Percentiles rank a stretch among this genome's conserved stretches.
These are phyloP conservation scores for Sternotherus odoratus DNA, from an alignment of 2,797 vertebrate species.

Conservation along the genomic window DNA sequence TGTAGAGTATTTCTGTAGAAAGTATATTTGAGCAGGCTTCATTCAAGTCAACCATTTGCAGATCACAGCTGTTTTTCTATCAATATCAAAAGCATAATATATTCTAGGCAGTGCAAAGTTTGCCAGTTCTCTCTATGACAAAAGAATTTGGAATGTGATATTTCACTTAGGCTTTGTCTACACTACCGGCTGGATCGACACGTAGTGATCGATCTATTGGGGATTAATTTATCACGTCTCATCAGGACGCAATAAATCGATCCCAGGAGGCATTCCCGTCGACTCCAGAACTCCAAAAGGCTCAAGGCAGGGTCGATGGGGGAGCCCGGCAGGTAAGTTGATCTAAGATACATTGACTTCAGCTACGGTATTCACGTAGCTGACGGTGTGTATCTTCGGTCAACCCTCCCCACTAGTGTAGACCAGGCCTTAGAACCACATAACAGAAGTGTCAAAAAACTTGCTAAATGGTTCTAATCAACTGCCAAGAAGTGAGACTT, in stretches of 20 bases:
- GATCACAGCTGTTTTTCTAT: constrained; percentile 67
- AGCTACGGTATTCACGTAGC: no score
- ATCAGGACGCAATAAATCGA: no score
- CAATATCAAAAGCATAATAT: constrained; percentile 55
- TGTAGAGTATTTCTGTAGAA: constrained; percentile 47
- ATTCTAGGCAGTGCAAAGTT: constrained; percentile 19
- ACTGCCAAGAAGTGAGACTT: constrained; percentile 69
- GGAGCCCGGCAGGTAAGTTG: no score
- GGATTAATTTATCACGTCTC: no score
- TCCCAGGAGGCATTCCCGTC: no score
- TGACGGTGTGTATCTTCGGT: no score
- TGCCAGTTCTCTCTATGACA: constrained; percentile 66
- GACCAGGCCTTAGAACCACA: constrained; percentile 41
- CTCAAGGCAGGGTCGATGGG: no score
- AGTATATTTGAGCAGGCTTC: constrained; percentile 57
- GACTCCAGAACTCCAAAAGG: no score
- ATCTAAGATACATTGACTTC: no score
- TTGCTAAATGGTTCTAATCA: constrained; percentile 64
- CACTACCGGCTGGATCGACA: no score
- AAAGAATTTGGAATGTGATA: constrained; percentile 51
- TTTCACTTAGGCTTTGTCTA: constrained; percentile 71
- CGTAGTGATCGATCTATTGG: no score
- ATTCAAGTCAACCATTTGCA: constrained; percentile 56
- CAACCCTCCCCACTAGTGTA: no score
- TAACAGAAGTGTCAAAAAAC: constrained; percentile 70